Conservation (phyloP, 2,797 vertebrate genomes). For the Sylvilagus floridanus region DNA sequence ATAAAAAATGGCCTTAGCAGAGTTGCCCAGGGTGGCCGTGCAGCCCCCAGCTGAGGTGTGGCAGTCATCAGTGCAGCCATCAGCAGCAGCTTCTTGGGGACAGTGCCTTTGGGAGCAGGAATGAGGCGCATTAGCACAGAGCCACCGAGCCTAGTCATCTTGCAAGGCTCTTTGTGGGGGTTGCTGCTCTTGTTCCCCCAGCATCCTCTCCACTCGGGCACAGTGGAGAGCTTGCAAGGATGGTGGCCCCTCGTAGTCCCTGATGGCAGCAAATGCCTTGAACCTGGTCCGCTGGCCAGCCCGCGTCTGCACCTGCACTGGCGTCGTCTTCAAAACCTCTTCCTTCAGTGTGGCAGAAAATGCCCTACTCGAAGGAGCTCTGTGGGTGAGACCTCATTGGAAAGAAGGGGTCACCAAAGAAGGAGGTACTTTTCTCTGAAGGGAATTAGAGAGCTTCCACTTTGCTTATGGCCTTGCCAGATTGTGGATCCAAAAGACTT, state of each 20-base stretch:
- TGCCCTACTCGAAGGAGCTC: too few species aligned
- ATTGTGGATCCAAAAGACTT: too few species aligned
- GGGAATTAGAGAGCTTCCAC: too few species aligned
- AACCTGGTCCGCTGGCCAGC: conserved; percentile 98
- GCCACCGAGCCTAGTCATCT: conserved; percentile 97
- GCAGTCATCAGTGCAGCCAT: conserved; percentile 98
- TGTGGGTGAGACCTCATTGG: too few species aligned
- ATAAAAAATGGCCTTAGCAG: conserved; percentile 99
- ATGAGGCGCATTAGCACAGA: conserved; percentile 98
- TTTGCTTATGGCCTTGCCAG: too few species aligned
- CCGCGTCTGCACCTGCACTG: conserved; percentile 98
- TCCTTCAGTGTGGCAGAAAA: too few species aligned
- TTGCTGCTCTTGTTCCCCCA: conserved; percentile 99
- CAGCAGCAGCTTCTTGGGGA: conserved; percentile 98
- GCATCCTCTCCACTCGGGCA: conserved; percentile 96
- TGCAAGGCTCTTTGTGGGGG: conserved; percentile 98
- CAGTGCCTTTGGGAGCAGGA: conserved; percentile 96
- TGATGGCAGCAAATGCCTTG: conserved; percentile 89
- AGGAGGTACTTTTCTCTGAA: too few species aligned
- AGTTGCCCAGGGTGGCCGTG: conserved; percentile 98
- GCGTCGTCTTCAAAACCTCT: conserved; percentile 99
- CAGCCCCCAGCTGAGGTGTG: conserved; percentile 98
- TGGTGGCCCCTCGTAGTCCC: conserved; percentile 93
- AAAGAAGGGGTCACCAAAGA: too few species aligned
- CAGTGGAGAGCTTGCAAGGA: conserved; percentile 97